phyloP scores from a whole-genome alignment of 2,888 invertebrate species.

The Balanococcus diminutus region DNA sequence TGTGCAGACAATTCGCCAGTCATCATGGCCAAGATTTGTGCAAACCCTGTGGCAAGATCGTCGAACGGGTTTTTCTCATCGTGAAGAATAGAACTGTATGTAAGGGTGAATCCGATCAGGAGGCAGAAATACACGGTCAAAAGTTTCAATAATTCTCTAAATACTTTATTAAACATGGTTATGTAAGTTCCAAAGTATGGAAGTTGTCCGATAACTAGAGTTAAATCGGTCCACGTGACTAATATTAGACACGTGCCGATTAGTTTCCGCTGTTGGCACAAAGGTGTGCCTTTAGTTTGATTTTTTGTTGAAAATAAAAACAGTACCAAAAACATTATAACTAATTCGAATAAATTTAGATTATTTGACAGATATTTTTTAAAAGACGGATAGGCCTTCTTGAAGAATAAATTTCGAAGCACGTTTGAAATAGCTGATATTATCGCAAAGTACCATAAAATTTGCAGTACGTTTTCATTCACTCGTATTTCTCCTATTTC shows the following conservation, averaged over 20 bases:
- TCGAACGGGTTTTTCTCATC: slow-evolving; percentile 81
- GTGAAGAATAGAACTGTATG: slow-evolving; percentile 81
- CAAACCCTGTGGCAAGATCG: slow-evolving; percentile 82
- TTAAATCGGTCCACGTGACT: slow-evolving; percentile 84
- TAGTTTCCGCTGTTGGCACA: slow-evolving; percentile 74
- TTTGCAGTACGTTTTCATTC: not conserved
- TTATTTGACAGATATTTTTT: slow-evolving; percentile 81
- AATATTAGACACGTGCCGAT: slow-evolving; percentile 84
- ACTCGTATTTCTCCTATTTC: not conserved
- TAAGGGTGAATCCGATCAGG: slow-evolving; percentile 83
- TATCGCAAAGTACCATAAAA: slow-evolving; percentile 70
- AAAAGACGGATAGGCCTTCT: slow-evolving; percentile 79
- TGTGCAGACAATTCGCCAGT: slow-evolving; percentile 82
- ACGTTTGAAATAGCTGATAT: slow-evolving; percentile 67
- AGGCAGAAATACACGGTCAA: slow-evolving; percentile 84
- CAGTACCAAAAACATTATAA: slow-evolving; percentile 83
- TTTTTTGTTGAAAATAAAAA: slow-evolving; percentile 75
- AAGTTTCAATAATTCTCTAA: slow-evolving; percentile 83
- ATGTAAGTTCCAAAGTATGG: slow-evolving; percentile 88
- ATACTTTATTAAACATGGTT: slow-evolving; percentile 87
- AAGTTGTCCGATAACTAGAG: slow-evolving; percentile 87
- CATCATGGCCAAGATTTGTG: slow-evolving; percentile 87
- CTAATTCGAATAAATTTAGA: slow-evolving; percentile 79
- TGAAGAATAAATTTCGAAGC: slow-evolving; percentile 78
- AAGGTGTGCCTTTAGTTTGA: slow-evolving; percentile 70